phyloP scores from a whole-genome alignment of 2,113 vertebrate genomes.

The Myiozetetes cayanensis region DNA sequence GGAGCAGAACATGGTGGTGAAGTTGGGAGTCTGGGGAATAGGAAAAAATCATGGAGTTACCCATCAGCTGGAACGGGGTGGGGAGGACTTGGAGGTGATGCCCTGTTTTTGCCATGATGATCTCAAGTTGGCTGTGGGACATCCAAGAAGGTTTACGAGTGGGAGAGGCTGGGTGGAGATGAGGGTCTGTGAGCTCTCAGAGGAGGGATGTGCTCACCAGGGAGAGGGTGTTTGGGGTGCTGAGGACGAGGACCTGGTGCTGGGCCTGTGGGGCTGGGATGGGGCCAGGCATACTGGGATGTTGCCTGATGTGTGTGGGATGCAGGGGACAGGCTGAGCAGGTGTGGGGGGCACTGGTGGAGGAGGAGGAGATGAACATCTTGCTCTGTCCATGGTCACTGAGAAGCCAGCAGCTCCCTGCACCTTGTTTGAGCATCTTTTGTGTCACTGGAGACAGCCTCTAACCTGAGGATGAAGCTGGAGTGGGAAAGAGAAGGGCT shows the following conservation, averaged over 20 bases:
- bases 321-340: background rate
- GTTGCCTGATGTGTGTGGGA: background rate
- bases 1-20: background rate
- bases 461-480: background rate
- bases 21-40: background rate
- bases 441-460: background rate
- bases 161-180: background rate
- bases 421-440: background rate
- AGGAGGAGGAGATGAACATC: background rate
- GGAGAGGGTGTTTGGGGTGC: background rate
- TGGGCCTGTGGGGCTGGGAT: background rate
- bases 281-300: rapidly evolving
- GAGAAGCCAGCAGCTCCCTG: background rate
- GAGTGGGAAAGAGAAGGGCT: background rate
- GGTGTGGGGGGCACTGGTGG: background rate
- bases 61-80: background rate
- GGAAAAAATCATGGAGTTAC: background rate
- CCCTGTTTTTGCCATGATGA: background rate
- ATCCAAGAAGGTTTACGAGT: background rate
- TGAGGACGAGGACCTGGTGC: background rate
- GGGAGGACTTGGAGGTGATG: background rate
- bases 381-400: background rate
- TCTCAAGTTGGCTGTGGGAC: background rate
- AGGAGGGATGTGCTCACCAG: background rate
- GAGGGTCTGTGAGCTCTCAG: background rate